A percentile compares a stretch with the other conserved stretches of the same genome.
Evolutionary conservation across 2,888 invertebrate species (phyloP).

Genomic region (Megamerina dolium): DNA sequence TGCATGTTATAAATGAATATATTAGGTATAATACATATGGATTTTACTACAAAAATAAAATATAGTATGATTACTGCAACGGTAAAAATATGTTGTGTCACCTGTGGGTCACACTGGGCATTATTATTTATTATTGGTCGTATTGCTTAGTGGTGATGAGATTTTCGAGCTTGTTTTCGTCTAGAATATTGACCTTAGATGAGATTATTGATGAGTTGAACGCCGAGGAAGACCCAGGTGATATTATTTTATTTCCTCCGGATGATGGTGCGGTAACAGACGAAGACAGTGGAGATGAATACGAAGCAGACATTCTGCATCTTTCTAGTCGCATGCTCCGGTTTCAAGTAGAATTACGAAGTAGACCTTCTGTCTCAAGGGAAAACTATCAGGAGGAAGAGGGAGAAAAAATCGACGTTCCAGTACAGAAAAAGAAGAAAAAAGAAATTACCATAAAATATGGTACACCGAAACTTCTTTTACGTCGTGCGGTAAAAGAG

Average conservation of each 20-base stretch:
- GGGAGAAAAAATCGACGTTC: no score
- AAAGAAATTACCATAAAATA: constrained; percentile 5
- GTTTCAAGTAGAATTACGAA: constrained; percentile 12
- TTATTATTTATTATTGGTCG: not conserved
- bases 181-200: constrained; percentile 14
- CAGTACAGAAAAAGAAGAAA: constrained; percentile 3
- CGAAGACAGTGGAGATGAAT: constrained; percentile 20
- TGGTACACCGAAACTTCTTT: constrained; percentile 11
- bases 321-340: constrained; percentile 18
- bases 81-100: no score
- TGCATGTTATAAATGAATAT: no score
- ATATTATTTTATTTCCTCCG: constrained; percentile 19
- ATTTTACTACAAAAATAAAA: no score
- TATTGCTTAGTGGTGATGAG: constrained; percentile 7
- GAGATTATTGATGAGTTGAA: constrained; percentile 15
- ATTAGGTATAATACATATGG: no score
- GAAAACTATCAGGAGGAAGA: constrained; percentile 4
- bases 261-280: constrained; percentile 20
- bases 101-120: no score
- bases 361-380: constrained; percentile 5
- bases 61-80: no score
- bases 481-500: no score
- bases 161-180: constrained; percentile 9
- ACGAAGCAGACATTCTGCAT: constrained; percentile 13
- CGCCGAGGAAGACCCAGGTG: constrained; percentile 12